These are phyloP conservation scores for Octonoba sinensis DNA, from an alignment of 2,888 invertebrate genomes.

Conservation along the genomic window DNA sequence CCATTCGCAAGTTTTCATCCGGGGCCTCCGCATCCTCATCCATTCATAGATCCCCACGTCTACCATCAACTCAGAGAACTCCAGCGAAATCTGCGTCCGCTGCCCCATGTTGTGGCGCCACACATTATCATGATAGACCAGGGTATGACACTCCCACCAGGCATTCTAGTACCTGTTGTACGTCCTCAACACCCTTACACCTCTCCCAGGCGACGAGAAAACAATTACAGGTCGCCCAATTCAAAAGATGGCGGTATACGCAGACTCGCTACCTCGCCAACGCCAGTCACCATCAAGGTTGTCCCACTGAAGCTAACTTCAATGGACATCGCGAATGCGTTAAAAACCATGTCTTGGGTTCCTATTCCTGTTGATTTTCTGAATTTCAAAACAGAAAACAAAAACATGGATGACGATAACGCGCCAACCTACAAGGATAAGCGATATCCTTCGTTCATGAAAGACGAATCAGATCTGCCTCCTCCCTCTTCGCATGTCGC, in stretches of 20 bases:
- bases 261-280: constrained; percentile 19
- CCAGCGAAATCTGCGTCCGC: constrained; percentile 9
- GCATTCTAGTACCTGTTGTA: constrained; percentile 10
- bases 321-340: constrained; percentile 31
- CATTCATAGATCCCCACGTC: background rate
- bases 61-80: constrained; percentile 15
- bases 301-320: constrained; percentile 44
- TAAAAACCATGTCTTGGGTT: constrained; percentile 49
- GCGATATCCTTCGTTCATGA: constrained; percentile 19
- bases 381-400: constrained; percentile 14
- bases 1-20: constrained; percentile 8
- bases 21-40: background rate
- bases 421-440: constrained; percentile 17
- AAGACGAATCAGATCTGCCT: constrained; percentile 21
- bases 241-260: constrained; percentile 4
- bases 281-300: constrained; percentile 43
- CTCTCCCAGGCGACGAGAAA: background rate
- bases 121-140: constrained; percentile 15
- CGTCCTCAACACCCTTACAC: background rate
- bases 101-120: constrained; percentile 1
- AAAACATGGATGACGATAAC: background rate
- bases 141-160: constrained; percentile 9
- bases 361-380: constrained; percentile 39
- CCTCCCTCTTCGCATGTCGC: constrained; percentile 51
- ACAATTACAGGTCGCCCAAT: background rate